Percentiles rank a stretch among this genome's conserved stretches.
phyloP scores from a whole-genome alignment of 2,797 vertebrate genomes.

The Danio choprae region DNA sequence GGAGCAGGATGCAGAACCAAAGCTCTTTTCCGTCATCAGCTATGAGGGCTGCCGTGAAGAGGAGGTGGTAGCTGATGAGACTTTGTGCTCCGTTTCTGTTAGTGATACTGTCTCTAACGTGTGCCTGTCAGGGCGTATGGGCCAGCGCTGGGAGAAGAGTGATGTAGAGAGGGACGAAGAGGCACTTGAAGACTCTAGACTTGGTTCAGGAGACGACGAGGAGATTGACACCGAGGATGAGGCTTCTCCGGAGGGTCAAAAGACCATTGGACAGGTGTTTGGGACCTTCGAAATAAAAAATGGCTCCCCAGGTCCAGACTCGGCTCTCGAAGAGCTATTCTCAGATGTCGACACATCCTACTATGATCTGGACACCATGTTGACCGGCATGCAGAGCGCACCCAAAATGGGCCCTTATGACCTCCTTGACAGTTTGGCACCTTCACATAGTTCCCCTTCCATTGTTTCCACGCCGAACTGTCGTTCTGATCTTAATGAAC shows the following conservation, averaged over 20 bases:
- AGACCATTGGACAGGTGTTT: constrained; percentile 84
- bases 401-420: constrained; percentile 89
- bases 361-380: constrained; percentile 93
- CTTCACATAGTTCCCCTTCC: constrained; percentile 75
- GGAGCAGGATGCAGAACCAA: constrained; percentile 69
- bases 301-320: constrained; percentile 77
- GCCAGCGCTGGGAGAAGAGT: constrained; percentile 65
- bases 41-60: constrained; percentile 64
- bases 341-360: constrained; percentile 94
- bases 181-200: constrained; percentile 46
- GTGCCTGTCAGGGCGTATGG: constrained; percentile 66
- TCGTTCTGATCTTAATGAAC: constrained; percentile 86
- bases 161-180: constrained; percentile 69
- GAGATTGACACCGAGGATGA: constrained; percentile 51
- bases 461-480: constrained; percentile 77
- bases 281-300: constrained; percentile 82
- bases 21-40: constrained; percentile 66
- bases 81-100: constrained; percentile 60
- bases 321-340: constrained; percentile 90
- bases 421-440: constrained; percentile 85
- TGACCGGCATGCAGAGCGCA: constrained; percentile 91
- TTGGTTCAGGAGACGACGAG: constrained; percentile 55
- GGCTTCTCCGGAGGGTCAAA: constrained; percentile 65
- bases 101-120: constrained; percentile 56
- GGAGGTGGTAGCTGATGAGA: constrained; percentile 64